These are phyloP conservation scores for Tenthredo mesomela DNA, from an alignment of 2,888 invertebrate genomes.

Conservation along the genomic window DNA sequence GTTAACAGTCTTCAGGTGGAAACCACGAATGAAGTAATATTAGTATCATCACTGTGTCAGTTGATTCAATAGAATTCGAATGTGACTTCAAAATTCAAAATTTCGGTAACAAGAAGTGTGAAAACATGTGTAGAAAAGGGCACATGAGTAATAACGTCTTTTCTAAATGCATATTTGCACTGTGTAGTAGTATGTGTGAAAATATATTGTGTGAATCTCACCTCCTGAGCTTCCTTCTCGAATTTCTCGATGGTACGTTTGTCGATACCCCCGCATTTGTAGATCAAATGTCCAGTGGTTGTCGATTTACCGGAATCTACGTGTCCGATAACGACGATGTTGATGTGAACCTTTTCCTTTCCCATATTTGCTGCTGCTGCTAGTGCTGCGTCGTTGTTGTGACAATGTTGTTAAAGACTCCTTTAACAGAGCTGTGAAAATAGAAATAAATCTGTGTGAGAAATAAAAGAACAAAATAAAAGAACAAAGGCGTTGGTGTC, in stretches of 20 bases:
- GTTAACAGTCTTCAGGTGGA: slow-evolving; percentile 68
- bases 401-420: slow-evolving; percentile 51
- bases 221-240: slow-evolving; percentile 99
- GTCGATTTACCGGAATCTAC: slow-evolving; percentile 99
- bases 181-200: too few species aligned
- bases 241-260: slow-evolving; percentile 99
- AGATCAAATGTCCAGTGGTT: slow-evolving; percentile 99
- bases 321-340: slow-evolving; percentile 99
- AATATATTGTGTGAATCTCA: too few species aligned
- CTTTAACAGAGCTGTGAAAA: slow-evolving; percentile 61
- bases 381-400: slow-evolving; percentile 32
- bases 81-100: too few species aligned
- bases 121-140: not conserved
- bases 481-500: too few species aligned
- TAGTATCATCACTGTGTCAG: slow-evolving; percentile 62
- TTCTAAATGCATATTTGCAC: not conserved
- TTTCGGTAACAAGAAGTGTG: too few species aligned
- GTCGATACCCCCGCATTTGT: slow-evolving; percentile 99
- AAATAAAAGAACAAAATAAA: too few species aligned
- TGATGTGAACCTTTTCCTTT: slow-evolving; percentile 99
- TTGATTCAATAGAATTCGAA: too few species aligned
- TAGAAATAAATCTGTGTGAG: too few species aligned
- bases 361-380: slow-evolving; percentile 83
- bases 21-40: slow-evolving; percentile 71
- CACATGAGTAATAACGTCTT: slow-evolving; percentile 7